A percentile compares a stretch with the other conserved stretches of the same genome.
Evolutionary conservation across 1,140 invertebrate genomes (phyloP).

Genomic region (Drosophila nasuta): DNA sequence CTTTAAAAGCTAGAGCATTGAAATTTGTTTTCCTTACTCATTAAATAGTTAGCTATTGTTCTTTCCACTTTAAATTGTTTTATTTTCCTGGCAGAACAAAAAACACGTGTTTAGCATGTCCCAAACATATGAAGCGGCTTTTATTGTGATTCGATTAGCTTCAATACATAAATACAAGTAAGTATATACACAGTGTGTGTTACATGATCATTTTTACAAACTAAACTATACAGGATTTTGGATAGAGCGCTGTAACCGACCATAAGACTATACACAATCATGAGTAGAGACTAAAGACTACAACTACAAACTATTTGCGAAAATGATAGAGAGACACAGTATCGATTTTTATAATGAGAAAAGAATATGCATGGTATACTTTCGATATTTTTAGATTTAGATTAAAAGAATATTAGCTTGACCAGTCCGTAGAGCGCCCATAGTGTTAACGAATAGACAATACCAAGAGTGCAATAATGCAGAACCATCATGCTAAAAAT

Average conservation of each 20-base stretch:
- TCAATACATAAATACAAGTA: conserved; percentile 55
- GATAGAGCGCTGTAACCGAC: conserved; percentile 46
- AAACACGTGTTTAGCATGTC: conserved; percentile 30
- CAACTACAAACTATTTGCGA: conserved; percentile 44
- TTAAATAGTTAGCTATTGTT: no score
- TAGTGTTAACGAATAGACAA: conserved; percentile 67
- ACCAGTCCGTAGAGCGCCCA: conserved; percentile 68
- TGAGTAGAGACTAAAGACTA: conserved; percentile 50
- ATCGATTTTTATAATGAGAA: neutral
- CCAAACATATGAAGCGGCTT: conserved; percentile 71
- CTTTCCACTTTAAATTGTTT: no score
- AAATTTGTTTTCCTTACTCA: no score
- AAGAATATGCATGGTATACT: conserved; percentile 17
- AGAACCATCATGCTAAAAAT: conserved; percentile 74
- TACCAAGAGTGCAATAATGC: conserved; percentile 69
- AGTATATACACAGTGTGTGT: conserved; percentile 42
- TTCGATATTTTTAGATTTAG: conserved; percentile 5
- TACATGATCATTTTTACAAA: conserved; percentile 29
- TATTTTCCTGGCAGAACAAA: neutral
- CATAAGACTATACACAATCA: conserved; percentile 38
- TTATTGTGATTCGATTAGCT: conserved; percentile 69
- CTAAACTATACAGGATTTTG: conserved; percentile 47
- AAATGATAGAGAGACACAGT: conserved; percentile 26
- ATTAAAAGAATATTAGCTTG: conserved; percentile 66
- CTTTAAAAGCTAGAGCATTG: no score